Evolutionary conservation across 2,113 vertebrate species (phyloP).

Genomic region (Platichthys flesus): DNA sequence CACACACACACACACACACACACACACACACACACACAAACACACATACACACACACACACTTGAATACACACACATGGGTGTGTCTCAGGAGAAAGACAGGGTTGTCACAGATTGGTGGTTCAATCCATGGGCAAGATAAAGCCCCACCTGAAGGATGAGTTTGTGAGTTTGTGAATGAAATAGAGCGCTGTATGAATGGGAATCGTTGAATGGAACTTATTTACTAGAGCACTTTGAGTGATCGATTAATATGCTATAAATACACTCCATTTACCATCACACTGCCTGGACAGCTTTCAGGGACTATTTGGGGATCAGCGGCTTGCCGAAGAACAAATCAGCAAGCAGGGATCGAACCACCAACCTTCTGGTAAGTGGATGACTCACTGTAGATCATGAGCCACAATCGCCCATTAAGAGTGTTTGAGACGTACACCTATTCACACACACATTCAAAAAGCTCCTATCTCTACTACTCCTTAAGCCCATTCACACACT

Average conservation of each 20-base stretch:
- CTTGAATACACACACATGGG: background rate
- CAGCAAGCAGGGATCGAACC: background rate
- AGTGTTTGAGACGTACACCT: background rate
- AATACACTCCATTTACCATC: background rate
- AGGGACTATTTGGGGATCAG: background rate
- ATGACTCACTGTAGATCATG: background rate
- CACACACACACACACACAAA: background rate
- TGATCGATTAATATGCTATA: background rate
- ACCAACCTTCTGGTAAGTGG: background rate
- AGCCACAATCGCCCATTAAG: too few relatives aligned
- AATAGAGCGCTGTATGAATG: too few relatives aligned
- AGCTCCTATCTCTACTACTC: background rate
- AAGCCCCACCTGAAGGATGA: too few relatives aligned
- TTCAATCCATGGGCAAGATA: too few relatives aligned
- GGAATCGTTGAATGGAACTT: background rate
- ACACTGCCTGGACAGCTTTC: background rate
- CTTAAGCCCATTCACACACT: background rate
- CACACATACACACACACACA: background rate
- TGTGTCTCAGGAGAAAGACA: background rate
- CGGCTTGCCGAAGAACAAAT: background rate
- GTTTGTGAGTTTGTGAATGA: too few relatives aligned
- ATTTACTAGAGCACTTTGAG: background rate
- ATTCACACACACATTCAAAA: background rate
- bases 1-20: background rate
- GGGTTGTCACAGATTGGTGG: background rate